Evolutionary conservation across 1,140 invertebrate genomes (phyloP), one percentile per base, ranked within the genome.

Genomic region (Trissolcus basalis): DNA sequence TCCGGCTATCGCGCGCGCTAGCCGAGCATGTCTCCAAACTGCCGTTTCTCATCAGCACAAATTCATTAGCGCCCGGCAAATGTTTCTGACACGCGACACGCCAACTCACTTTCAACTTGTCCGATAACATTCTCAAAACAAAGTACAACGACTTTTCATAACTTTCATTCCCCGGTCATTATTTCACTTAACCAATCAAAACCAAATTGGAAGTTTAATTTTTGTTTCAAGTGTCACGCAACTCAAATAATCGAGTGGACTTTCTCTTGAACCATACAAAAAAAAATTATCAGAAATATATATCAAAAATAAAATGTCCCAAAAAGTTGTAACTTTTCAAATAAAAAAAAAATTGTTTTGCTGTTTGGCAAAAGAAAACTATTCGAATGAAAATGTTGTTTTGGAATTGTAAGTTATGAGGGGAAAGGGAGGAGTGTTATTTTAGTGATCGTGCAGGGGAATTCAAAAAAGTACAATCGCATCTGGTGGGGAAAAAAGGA

Each of bases 1-100:
- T 78, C 69, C 77, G 78, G 55, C 77, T 70, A 61, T 72, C 79
- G 80, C 59, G 75, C 78, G 74, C 72, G 79, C 61, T 65, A 77
- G 78, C 80, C 76, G 68, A 69, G 7, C 60, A 67, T 61, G 50
- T 76, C 74, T 19, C 61, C 41, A 58, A 56, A 69, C 49, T 47
- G 50, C 19, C 48, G 56, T 41, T 67, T 2, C 45, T 45, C 54
- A 51, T 48, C 32, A 49, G 60, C 65, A 64, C 54, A 75, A 76
- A 65, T 70, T 70, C 59, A 76, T 69, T 69, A 74, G 54, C 54
- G 56, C 68, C 51, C 51, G 53, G 58, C 39, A 33, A 39, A 60
- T 61, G 50, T 55, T 63, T 55, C 58, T 36, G 56, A 61, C 67
- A 70, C 68, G 59, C 68, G 53, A 71, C 47, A 63, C 41, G 13